Conservation (phyloP, 2,888 invertebrate genomes). For the Liopterus haemorrhoidalis region DNA sequence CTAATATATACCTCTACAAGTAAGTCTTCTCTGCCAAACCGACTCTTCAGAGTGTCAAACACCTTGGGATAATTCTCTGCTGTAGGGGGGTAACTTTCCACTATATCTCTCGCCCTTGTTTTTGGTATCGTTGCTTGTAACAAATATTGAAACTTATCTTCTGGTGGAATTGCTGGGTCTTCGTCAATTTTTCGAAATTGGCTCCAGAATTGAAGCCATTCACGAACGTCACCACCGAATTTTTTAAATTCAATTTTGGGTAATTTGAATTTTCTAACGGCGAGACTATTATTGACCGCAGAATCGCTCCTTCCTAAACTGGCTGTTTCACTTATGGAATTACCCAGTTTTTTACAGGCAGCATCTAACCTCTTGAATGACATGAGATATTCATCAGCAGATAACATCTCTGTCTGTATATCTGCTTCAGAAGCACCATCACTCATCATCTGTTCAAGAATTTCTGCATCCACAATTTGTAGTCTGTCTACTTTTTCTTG, state of each 20-base stretch:
- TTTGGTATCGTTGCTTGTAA: slow-evolving; percentile 26
- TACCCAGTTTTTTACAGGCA: too few relatives aligned
- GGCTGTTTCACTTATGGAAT: too few relatives aligned
- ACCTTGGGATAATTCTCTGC: slow-evolving; percentile 28
- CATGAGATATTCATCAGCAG: too few relatives aligned
- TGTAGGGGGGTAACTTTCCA: slow-evolving; percentile 28
- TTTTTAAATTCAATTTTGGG: slow-evolving; percentile 26
- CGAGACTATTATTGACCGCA: too few relatives aligned
- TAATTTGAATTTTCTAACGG: slow-evolving; percentile 27
- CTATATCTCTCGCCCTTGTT: slow-evolving; percentile 26
- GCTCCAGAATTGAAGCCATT: slow-evolving; percentile 32
- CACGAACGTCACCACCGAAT: slow-evolving; percentile 28
- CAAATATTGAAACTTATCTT: slow-evolving; percentile 31
- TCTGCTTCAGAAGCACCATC: too few relatives aligned
- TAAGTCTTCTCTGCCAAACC: slow-evolving; percentile 35
- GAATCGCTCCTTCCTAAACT: too few relatives aligned
- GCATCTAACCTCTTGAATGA: too few relatives aligned
- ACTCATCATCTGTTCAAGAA: too few relatives aligned
- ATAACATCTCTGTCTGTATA: too few relatives aligned
- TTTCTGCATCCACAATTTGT: too few relatives aligned
- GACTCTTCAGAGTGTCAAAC: slow-evolving; percentile 29
- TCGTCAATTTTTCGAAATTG: slow-evolving; percentile 32
- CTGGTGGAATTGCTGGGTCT: slow-evolving; percentile 24
- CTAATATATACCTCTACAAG: slow-evolving; percentile 36
- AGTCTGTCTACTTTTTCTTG: too few relatives aligned